phyloP scores from a whole-genome alignment of 1,140 invertebrate genomes.

The Temnothorax curvispinosus region DNA sequence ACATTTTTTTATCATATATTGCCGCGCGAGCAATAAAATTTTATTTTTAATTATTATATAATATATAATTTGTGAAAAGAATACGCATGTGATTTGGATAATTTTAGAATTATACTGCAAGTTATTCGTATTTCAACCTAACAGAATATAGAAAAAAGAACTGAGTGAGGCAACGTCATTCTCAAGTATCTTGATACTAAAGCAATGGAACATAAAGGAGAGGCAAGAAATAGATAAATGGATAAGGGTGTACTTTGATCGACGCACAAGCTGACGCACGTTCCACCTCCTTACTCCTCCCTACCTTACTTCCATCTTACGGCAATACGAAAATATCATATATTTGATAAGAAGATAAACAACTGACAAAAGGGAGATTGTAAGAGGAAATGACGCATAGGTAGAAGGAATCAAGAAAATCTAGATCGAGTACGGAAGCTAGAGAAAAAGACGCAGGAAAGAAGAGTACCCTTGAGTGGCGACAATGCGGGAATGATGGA shows the following conservation, averaged over 20 bases:
- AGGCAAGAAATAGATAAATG: constrained; percentile 38
- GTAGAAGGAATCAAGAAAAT: neutral
- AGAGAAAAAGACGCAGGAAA: neutral
- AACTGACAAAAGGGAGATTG: neutral
- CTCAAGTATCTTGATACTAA: neutral
- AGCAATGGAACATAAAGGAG: constrained; percentile 20
- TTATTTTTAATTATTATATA: constrained; percentile 17
- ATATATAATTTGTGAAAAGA: neutral
- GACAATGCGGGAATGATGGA: constrained; percentile 29
- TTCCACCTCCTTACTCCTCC: neutral
- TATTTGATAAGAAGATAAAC: constrained; percentile 21
- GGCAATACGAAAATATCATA: constrained; percentile 12
- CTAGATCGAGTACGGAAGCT: neutral
- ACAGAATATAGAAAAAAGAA: neutral
- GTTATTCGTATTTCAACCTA: too few species aligned
- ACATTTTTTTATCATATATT: neutral
- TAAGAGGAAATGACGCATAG: neutral
- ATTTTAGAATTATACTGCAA: neutral
- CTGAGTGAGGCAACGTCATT: neutral
- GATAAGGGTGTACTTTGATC: constrained; percentile 22
- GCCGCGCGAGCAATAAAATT: neutral
- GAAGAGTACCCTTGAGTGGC: constrained; percentile 10
- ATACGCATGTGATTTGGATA: neutral
- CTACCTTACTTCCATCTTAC: neutral
- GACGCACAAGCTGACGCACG: constrained; percentile 36